These are phyloP conservation scores for Mellivora capensis DNA, from an alignment of 2,113 vertebrate species.

Conservation along the genomic window DNA sequence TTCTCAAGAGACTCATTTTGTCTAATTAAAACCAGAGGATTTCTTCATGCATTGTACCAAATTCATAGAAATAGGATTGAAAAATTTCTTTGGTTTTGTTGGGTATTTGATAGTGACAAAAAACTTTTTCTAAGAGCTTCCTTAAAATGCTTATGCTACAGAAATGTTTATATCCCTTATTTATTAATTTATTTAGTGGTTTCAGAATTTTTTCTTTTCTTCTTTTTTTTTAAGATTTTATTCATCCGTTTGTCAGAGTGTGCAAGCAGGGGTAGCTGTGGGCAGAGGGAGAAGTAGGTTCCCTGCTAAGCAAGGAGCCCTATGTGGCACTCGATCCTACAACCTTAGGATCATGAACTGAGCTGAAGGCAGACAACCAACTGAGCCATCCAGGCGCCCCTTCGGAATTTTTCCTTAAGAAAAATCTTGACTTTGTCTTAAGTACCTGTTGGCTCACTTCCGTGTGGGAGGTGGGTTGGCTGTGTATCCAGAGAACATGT, in stretches of 20 bases:
- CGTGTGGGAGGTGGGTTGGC: background rate
- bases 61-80: background rate
- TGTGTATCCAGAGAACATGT: background rate
- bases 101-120: background rate
- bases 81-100: constrained; percentile 5
- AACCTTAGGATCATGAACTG: background rate
- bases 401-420: background rate
- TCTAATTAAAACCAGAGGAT: background rate
- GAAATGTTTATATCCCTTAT: background rate
- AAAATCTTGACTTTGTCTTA: background rate
- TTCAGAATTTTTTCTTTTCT: background rate
- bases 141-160: background rate
- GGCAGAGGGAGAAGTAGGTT: background rate
- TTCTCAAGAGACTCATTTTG: background rate
- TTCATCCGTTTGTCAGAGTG: background rate
- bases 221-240: background rate
- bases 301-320: background rate
- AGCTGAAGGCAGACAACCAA: background rate
- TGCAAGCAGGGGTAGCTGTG: background rate
- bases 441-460: background rate
- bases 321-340: background rate
- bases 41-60: background rate
- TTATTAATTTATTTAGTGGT: background rate
- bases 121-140: background rate
- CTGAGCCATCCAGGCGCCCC: background rate